Percentiles rank a stretch among this genome's conserved stretches.
These are phyloP conservation scores for Huso huso DNA, from an alignment of 2,797 vertebrate genomes.

Conservation along the genomic window DNA sequence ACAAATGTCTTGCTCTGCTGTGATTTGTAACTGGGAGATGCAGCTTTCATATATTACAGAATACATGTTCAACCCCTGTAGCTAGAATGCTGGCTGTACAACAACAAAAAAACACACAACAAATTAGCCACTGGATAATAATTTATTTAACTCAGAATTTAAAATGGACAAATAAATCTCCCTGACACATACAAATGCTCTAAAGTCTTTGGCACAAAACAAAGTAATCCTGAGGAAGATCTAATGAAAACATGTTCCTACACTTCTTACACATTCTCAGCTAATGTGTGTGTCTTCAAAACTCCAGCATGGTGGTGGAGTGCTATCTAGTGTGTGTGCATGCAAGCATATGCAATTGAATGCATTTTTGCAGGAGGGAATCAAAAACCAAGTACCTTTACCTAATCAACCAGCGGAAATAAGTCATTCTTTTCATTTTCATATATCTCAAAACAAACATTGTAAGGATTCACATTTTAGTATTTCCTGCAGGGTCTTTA, in stretches of 20 bases:
- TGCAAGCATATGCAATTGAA: not conserved
- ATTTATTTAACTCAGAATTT: slow-evolving; percentile 38
- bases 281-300: not conserved
- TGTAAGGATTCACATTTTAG: not conserved
- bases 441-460: not conserved
- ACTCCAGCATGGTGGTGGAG: not conserved
- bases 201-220: slow-evolving; percentile 53
- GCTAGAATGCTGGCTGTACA: not conserved
- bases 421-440: slow-evolving; percentile 1
- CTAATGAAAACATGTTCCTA: slow-evolving; percentile 16
- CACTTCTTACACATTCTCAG: slow-evolving; percentile 9
- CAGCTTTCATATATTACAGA: no score
- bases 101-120: slow-evolving; percentile 5
- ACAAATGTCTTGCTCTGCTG: no score
- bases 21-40: no score
- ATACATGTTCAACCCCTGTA: no score
- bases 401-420: not conserved
- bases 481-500: not conserved
- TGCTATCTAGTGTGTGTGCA: slow-evolving; percentile 1
- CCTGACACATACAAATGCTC: slow-evolving; percentile 38
- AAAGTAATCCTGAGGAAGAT: slow-evolving; percentile 27
- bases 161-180: slow-evolving; percentile 38
- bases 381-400: not conserved
- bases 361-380: not conserved
- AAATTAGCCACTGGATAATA: slow-evolving; percentile 24